These are phyloP conservation scores for Eilema griseolum DNA, from an alignment of 2,888 invertebrate genomes.

Conservation along the genomic window DNA sequence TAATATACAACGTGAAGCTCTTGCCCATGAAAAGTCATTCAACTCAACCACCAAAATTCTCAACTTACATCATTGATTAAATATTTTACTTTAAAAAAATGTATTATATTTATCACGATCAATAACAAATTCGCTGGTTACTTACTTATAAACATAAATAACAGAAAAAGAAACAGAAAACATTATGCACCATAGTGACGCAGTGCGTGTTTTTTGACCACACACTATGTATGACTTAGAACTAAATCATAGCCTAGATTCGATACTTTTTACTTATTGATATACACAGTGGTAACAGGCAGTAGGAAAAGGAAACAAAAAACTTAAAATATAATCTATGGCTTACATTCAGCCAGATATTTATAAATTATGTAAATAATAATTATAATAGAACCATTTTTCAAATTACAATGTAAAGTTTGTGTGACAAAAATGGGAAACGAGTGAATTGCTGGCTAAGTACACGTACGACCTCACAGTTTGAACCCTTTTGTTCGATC, in stretches of 20 bases:
- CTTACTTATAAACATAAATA: slow-evolving; percentile 34
- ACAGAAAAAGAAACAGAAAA: slow-evolving; percentile 53
- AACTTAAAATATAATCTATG: slow-evolving; percentile 12
- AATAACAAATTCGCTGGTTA: slow-evolving; percentile 1
- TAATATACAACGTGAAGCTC: too few relatives aligned
- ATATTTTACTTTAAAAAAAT: too few relatives aligned
- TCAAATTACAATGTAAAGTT: slow-evolving; percentile 10
- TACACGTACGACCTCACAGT: too few relatives aligned
- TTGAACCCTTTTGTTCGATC: too few relatives aligned
- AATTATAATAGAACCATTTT: slow-evolving; percentile 25
- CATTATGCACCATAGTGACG: slow-evolving; percentile 74
- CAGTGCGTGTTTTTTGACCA: slow-evolving; percentile 30
- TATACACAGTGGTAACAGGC: slow-evolving; percentile 49
- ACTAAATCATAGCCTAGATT: slow-evolving; percentile 77
- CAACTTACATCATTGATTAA: too few relatives aligned
- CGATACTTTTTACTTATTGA: slow-evolving; percentile 51
- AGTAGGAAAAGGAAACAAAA: slow-evolving; percentile 31
- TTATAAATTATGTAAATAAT: slow-evolving; percentile 19
- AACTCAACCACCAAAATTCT: too few relatives aligned
- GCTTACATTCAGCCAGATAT: slow-evolving; percentile 10
- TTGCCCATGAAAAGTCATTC: too few relatives aligned
- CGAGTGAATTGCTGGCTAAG: background rate
- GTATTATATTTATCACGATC: background rate
- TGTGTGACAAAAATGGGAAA: background rate
- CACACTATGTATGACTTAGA: slow-evolving; percentile 44